Evolutionary conservation across 2,797 vertebrate species (phyloP).

Genomic region (Aulostomus chinensis): DNA sequence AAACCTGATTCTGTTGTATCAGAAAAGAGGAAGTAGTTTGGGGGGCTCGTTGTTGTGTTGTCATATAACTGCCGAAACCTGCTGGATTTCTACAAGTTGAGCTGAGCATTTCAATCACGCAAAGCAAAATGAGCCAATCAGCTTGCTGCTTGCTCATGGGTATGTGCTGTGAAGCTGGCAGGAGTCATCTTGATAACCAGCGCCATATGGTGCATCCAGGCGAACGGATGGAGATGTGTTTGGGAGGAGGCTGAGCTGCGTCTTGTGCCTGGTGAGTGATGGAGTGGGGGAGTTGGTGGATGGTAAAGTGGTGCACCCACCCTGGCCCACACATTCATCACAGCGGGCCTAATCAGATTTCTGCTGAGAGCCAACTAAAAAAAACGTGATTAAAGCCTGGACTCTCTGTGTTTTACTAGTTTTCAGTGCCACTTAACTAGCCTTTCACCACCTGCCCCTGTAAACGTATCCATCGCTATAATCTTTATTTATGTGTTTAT

Average conservation of each 20-base stretch:
- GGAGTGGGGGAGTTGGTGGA: too few relatives aligned
- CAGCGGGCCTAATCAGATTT: slow-evolving; percentile 8
- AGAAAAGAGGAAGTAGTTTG: too few relatives aligned
- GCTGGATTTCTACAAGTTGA: too few relatives aligned
- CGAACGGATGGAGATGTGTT: too few relatives aligned
- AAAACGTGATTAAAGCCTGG: slow-evolving; percentile 54
- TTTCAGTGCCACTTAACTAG: slow-evolving; percentile 42
- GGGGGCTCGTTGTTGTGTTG: too few relatives aligned
- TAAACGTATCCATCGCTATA: slow-evolving; percentile 46
- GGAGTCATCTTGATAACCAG: slow-evolving; percentile 34
- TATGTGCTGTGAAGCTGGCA: slow-evolving; percentile 34
- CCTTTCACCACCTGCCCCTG: slow-evolving; percentile 46
- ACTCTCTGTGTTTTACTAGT: slow-evolving; percentile 53
- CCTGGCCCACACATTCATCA: slow-evolving; percentile 6
- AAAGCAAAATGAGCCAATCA: slow-evolving; percentile 23
- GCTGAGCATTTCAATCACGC: slow-evolving; percentile 10
- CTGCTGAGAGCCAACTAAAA: slow-evolving; percentile 5
- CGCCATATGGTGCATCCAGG: too few relatives aligned
- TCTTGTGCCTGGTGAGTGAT: too few relatives aligned
- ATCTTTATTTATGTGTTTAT: slow-evolving; percentile 64
- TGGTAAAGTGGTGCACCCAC: not conserved
- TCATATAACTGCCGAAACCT: too few relatives aligned
- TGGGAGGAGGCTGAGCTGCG: too few relatives aligned
- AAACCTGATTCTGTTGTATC: too few relatives aligned
- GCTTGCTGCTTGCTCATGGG: slow-evolving; percentile 23